Conservation (phyloP, 2,888 invertebrate genomes). For the Acrobasis repandana region DNA sequence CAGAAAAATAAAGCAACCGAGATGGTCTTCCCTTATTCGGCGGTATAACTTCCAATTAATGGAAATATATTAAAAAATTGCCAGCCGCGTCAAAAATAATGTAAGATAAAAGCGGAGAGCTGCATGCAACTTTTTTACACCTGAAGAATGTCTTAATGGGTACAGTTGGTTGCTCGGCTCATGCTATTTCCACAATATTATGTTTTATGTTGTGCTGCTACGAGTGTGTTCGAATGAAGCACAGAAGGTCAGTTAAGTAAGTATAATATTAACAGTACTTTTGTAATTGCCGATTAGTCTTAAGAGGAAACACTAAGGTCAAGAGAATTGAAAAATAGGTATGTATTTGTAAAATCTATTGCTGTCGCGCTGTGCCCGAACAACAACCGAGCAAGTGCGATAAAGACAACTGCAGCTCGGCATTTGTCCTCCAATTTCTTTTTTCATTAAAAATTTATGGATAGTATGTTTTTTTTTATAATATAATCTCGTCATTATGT, state of each 20-base stretch:
- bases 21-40: conserved; percentile 35
- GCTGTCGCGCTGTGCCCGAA: too few species aligned
- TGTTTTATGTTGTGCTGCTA: conserved; percentile 8
- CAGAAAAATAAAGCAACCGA: conserved; percentile 20
- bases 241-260: not conserved
- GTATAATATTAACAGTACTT: too few species aligned
- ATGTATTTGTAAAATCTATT: too few species aligned
- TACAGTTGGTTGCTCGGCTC: conserved; percentile 14
- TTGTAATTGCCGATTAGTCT: too few species aligned
- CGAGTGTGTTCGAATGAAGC: not conserved
- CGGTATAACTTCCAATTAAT: conserved; percentile 37
- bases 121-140: conserved; percentile 29
- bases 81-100: conserved; percentile 31
- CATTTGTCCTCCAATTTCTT: too few species aligned
- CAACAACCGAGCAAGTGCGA: too few species aligned
- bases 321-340: too few species aligned
- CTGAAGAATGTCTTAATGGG: conserved; percentile 30
- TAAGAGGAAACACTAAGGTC: too few species aligned
- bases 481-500: too few species aligned
- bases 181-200: conserved; percentile 19
- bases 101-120: conserved; percentile 36
- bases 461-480: too few species aligned
- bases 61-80: conserved; percentile 35
- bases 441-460: too few species aligned
- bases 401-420: too few species aligned